Evolutionary conservation across 2,113 vertebrate genomes (phyloP).

Genomic region (Sceloporus tristichus): DNA sequence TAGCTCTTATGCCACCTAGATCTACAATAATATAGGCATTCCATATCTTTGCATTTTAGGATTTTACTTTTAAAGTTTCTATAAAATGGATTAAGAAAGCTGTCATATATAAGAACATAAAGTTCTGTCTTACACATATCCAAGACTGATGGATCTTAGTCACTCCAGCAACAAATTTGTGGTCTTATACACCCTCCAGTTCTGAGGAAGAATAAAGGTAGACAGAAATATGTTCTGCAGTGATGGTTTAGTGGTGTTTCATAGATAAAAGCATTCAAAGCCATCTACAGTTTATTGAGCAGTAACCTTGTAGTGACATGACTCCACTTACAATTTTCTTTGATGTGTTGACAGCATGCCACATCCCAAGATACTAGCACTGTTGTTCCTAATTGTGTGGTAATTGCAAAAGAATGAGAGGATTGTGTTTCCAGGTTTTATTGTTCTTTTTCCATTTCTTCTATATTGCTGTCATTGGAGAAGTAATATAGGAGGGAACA

Average conservation of each 20-base stretch:
- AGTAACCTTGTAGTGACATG: neutral
- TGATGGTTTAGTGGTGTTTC: neutral
- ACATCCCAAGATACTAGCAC: fast-evolving
- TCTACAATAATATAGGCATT: neutral
- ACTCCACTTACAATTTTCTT: slow-evolving; percentile 27
- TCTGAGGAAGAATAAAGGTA: neutral
- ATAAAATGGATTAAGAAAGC: neutral
- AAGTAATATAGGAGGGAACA: slow-evolving; percentile 20
- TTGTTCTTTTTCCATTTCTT: neutral
- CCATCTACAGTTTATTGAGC: neutral
- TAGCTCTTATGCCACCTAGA: no score
- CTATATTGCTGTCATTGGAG: slow-evolving; percentile 30
- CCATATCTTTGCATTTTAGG: neutral
- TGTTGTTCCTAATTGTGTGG: neutral
- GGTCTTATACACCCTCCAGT: neutral
- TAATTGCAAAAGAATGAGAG: slow-evolving; percentile 1
- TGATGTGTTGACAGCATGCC: slow-evolving; percentile 21
- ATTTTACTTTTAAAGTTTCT: neutral
- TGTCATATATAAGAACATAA: neutral
- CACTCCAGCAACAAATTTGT: neutral
- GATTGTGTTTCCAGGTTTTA: slow-evolving; percentile 19
- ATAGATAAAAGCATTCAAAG: neutral
- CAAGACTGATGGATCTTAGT: neutral
- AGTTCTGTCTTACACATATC: neutral
- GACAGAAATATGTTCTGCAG: neutral